Conservation (phyloP, 2,888 invertebrate genomes). For the Lymantria monacha region DNA sequence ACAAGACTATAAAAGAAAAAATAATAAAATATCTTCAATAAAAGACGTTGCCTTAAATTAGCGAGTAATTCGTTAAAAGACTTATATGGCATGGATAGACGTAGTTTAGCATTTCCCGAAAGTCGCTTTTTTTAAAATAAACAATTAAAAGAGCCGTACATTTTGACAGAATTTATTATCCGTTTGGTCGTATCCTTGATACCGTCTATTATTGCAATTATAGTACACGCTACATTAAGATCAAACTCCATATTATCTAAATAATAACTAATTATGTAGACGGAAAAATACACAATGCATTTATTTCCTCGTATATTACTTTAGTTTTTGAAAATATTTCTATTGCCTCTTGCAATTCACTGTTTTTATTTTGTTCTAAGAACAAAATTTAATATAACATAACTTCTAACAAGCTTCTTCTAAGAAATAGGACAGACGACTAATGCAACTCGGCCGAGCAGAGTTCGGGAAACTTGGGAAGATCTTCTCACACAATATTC, state of each 20-base stretch:
- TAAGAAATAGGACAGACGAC: too few species aligned
- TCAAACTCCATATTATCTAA: neutral
- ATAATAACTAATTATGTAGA: too few species aligned
- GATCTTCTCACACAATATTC: too few species aligned
- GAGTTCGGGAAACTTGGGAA: too few species aligned
- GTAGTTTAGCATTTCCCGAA: conserved; percentile 7
- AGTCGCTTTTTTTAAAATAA: conserved; percentile 18
- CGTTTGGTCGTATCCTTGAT: neutral
- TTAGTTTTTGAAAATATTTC: neutral
- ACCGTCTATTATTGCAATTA: too few species aligned
- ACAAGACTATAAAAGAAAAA: too few species aligned
- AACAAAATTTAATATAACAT: neutral
- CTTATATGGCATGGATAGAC: neutral
- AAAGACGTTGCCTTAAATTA: conserved; percentile 9
- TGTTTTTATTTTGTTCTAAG: too few species aligned
- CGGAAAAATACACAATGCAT: neutral
- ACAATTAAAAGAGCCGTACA: conserved; percentile 12
- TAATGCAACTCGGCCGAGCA: too few species aligned
- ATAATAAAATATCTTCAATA: too few species aligned
- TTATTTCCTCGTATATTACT: neutral
- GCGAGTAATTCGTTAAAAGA: conserved; percentile 4
- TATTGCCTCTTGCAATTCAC: too few species aligned
- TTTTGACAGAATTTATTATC: neutral
- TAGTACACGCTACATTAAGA: neutral
- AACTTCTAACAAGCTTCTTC: neutral